Evolutionary conservation across 1,140 invertebrate genomes (phyloP).

Genomic region (Drosophila ficusphila): DNA sequence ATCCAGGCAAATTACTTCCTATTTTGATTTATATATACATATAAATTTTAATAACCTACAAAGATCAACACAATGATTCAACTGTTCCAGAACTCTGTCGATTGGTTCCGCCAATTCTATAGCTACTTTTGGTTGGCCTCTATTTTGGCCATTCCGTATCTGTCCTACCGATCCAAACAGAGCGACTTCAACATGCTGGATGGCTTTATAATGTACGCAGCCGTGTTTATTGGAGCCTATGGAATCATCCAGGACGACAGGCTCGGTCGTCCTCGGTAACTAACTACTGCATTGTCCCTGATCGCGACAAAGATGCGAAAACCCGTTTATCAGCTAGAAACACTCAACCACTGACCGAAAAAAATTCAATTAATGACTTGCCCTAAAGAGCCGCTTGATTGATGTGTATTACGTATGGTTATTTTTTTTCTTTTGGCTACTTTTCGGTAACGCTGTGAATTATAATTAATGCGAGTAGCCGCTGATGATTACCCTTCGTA

Average conservation of each 20-base stretch:
- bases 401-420: conserved; percentile 50
- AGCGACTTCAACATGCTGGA: conserved; percentile 28
- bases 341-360: not conserved
- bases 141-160: conserved; percentile 38
- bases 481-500: conserved; percentile 72
- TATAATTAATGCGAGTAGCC: conserved; percentile 46
- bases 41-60: not conserved
- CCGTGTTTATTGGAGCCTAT: conserved; percentile 11
- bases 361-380: conserved; percentile 32
- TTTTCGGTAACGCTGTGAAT: conserved; percentile 15
- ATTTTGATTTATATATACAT: not conserved
- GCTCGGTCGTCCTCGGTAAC: not conserved
- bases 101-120: not conserved
- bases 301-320: not conserved
- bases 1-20: not conserved
- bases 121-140: conserved; percentile 7
- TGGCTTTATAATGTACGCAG: conserved; percentile 25
- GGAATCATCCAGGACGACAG: conserved; percentile 7
- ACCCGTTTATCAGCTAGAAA: conserved; percentile 8
- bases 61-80: not conserved
- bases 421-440: conserved; percentile 16
- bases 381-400: conserved; percentile 41
- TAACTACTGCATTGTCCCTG: not conserved
- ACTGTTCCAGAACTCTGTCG: not conserved
- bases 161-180: conserved; percentile 24